Percentiles rank a stretch among this genome's conserved stretches.
Evolutionary conservation across 2,888 invertebrate genomes (phyloP).

Genomic region (Phymatocera aterrima): DNA sequence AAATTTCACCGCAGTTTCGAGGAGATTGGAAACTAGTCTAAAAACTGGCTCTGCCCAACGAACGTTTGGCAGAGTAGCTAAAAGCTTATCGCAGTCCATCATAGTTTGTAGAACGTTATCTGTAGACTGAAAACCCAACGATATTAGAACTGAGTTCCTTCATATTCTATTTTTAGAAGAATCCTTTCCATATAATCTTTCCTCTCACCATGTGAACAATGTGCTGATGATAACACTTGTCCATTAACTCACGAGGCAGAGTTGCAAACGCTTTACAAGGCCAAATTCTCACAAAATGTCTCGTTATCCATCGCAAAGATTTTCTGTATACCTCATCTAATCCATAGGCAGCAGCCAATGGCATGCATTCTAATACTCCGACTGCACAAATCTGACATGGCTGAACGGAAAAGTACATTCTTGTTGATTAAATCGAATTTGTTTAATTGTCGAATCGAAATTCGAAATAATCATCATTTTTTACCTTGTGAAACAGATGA

Average conservation of each 20-base stretch:
- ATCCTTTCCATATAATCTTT: no score
- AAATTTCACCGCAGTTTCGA: slow-evolving; percentile 88
- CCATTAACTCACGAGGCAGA: slow-evolving; percentile 87
- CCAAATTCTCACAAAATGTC: slow-evolving; percentile 93
- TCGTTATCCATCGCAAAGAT: slow-evolving; percentile 91
- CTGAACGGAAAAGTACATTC: slow-evolving; percentile 70
- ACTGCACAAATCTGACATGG: slow-evolving; percentile 93
- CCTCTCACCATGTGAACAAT: slow-evolving; percentile 84
- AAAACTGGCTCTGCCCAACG: slow-evolving; percentile 91
- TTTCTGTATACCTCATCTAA: slow-evolving; percentile 91
- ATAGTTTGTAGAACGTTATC: slow-evolving; percentile 90
- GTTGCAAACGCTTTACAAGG: slow-evolving; percentile 92
- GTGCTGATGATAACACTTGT: slow-evolving; percentile 90
- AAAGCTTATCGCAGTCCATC: slow-evolving; percentile 88
- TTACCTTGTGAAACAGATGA: slow-evolving; percentile 94
- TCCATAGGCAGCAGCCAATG: slow-evolving; percentile 89
- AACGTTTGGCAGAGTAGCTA: slow-evolving; percentile 85
- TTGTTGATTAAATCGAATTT: slow-evolving; percentile 30
- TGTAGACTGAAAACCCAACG: slow-evolving; percentile 76
- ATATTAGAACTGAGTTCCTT: slow-evolving; percentile 3
- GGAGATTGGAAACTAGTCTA: slow-evolving; percentile 85
- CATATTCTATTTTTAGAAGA: not conserved
- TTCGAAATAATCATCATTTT: slow-evolving; percentile 38
- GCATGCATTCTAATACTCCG: slow-evolving; percentile 91
- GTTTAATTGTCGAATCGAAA: not conserved